These are phyloP conservation scores for Papilio machaon DNA, from an alignment of 1,140 invertebrate species.

Conservation along the genomic window DNA sequence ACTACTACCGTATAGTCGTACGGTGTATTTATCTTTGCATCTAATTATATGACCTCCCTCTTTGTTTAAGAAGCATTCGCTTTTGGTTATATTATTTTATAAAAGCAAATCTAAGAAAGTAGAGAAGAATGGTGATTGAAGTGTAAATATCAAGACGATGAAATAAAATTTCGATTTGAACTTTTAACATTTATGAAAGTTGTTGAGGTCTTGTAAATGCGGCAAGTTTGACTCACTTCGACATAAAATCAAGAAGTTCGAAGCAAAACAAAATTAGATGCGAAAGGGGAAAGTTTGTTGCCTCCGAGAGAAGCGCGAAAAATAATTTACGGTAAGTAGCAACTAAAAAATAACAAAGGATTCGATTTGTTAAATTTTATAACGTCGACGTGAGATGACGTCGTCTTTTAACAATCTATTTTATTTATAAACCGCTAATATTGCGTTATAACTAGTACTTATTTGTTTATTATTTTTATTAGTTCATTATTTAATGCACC, in stretches of 20 bases:
- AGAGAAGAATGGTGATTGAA: not conserved
- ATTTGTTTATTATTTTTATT: too few species aligned
- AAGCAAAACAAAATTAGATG: conserved; percentile 24
- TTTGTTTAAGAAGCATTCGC: too few species aligned
- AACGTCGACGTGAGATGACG: not conserved
- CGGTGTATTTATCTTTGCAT: too few species aligned
- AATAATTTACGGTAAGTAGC: conserved; percentile 15
- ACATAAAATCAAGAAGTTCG: conserved; percentile 23
- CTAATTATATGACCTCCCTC: too few species aligned
- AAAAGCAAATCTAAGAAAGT: not conserved
- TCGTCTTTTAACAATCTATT: not conserved
- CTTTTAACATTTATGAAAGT: conserved; percentile 14
- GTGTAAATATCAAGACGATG: not conserved
- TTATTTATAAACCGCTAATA: not conserved
- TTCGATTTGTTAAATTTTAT: not conserved
- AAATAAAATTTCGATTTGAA: conserved; percentile 20
- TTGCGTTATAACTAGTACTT: not conserved
- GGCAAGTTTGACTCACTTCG: conserved; percentile 20
- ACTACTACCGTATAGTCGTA: too few species aligned
- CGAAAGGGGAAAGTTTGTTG: conserved; percentile 27
- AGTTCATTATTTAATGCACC: too few species aligned
- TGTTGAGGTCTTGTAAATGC: conserved; percentile 22
- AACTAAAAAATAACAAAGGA: conserved; percentile 22
- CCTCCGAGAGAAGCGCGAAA: not conserved
- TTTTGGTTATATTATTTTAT: not conserved